A percentile compares a stretch with the other conserved stretches of the same genome.
Conservation (phyloP, 2,113 vertebrate genomes). For the Danionella cerebrum region DNA sequence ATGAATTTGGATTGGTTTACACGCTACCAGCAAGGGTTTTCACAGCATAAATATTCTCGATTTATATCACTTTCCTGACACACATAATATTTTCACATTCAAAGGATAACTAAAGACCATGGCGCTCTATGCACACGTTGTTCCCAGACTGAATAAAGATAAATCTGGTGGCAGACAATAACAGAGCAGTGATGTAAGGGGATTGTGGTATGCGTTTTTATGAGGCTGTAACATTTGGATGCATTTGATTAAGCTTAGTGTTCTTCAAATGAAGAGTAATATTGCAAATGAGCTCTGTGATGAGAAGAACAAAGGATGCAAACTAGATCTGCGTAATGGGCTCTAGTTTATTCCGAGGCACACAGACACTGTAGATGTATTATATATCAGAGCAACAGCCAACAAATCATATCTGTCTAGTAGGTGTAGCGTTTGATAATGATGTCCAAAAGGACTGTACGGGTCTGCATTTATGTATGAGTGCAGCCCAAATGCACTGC, state of each 20-base stretch:
- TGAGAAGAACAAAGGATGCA: neutral
- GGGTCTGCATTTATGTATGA: slow-evolving; percentile 34
- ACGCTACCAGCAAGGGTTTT: neutral
- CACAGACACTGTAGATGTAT: neutral
- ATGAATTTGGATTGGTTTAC: neutral
- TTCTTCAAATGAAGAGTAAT: slow-evolving; percentile 6
- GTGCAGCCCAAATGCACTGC: slow-evolving; percentile 18
- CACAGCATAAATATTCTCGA: neutral
- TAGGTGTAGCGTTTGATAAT: slow-evolving; percentile 28
- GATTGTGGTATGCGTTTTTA: neutral
- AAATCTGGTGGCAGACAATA: slow-evolving; percentile 1
- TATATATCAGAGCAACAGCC: neutral
- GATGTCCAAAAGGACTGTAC: slow-evolving; percentile 31
- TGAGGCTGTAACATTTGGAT: slow-evolving; percentile 1
- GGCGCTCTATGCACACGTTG: neutral
- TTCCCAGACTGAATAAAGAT: neutral
- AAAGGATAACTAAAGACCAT: neutral
- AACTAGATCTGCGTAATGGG: neutral
- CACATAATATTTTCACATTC: neutral
- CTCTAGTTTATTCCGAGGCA: neutral
- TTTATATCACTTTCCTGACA: slow-evolving; percentile 5
- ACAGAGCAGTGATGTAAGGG: neutral
- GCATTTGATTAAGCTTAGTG: slow-evolving; percentile 8
- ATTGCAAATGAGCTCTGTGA: neutral
- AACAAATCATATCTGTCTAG: slow-evolving; percentile 12